Evolutionary conservation across 2,113 vertebrate genomes (phyloP), one percentile per base, ranked within the genome.

Genomic region (Indicator indicator): DNA sequence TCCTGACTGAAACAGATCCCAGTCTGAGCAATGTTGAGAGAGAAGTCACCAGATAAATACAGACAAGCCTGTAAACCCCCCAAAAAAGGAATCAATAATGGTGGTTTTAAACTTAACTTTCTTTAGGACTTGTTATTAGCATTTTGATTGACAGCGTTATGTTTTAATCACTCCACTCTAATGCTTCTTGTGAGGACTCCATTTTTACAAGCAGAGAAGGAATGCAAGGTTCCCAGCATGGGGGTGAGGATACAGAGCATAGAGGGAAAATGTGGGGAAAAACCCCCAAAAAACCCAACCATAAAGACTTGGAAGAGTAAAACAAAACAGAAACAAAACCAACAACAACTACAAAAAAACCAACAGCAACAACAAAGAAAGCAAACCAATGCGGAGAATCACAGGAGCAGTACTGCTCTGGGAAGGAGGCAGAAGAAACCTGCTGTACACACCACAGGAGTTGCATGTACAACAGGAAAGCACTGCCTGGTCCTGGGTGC

Each of bases 1-100:
- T 86, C 65, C 90, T 89, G 69, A 86, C 44, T 84, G 76, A 62
- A 83, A 84, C 48, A 86, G 77, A 55, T 93, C 72, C 42, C 46
- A 56, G 33, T 24, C 23, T 58, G 68, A 93, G 56, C 87, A 91
- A 26, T 6, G 44, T 46, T 55, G 60, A 73, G 28, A 54, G 13
- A 87, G 40, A 94, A 96, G 27, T 87, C 89, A 94, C 71, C 58
- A 95, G 76, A 86, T 46, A 52, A 89, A 92, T 68, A 19, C 65
- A 83, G 89, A 93, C 32, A 44, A 83, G 26, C 30, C 48, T 89
- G 75, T 72, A 86, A 89, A 44, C 4, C 11, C 32, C 50, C 26
- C 16, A 1, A 12, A 72, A 84, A 70, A 71, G 18, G 73, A 90
- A 95, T 91, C 70, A 83, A 86, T 64, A 77, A 78, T 38, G 44